Base-by-base conservation (phyloP, 2,888 invertebrate genomes). In the Papilio protenor region DNA sequence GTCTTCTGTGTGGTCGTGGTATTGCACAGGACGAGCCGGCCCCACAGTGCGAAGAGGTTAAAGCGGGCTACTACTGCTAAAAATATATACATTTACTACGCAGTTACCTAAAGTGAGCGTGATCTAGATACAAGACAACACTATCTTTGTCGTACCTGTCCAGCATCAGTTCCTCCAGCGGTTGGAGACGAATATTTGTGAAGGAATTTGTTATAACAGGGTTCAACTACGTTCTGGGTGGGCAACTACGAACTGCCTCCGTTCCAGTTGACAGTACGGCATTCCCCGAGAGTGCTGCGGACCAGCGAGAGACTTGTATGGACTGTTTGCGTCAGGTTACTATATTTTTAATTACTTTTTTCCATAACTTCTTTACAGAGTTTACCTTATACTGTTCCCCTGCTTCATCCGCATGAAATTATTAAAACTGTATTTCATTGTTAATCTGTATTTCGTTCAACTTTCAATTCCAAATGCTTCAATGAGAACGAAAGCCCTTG, bases 271-370 rank as follows among this genome's bases (percentile, higher is more conserved):
- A 95, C 91, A 6, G 94, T 96, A 0, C 89, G 92, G 16, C 95
- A 89, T 87, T 94, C 87, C 23, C 92, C 87, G 82, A 89, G 85
- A 80, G 92, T 89, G 76, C 88, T 91, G 81, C 87, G 85, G 80
- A 93, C 87, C 85, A 95, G 87, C 82, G 92, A 88, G 75, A 91
- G 87, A 79, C 92, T 89, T 49, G 94, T 90, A 0, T 95, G 94
- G 94, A 95, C 94, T 23, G 95, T 96, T 0, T 96, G 95, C 81
- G 96, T 96, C 49, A 95, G 94, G 96, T 96, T 88, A 85, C 18
- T 11, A 21, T 33, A 2, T 59, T 6, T 11, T 21, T 18, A 73
- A 86, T 12, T 3, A 45, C 84, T 47, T n/a, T 45, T 2, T 40
- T 21, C 16, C 12, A 16, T 11, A 59, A 10, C 6, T 55, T 57